Evolutionary conservation across 2,797 vertebrate genomes (phyloP), one percentile per base, ranked within the genome.

Genomic region (Amphiprion clarkii): DNA sequence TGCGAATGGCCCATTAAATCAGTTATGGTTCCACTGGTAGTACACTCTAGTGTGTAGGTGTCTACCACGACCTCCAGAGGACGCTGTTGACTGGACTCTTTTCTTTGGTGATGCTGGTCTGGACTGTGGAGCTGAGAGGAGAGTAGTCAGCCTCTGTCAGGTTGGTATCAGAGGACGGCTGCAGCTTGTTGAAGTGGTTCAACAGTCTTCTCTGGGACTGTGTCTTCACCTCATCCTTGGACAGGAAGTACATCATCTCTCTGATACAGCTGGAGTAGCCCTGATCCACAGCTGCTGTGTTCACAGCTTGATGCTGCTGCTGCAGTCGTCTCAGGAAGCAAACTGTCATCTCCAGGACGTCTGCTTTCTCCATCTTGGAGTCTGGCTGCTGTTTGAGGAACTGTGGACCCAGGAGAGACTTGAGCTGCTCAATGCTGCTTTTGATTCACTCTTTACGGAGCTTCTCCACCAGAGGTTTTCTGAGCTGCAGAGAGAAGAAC

Each of bases 401-500:
- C 27, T 27, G 3, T 27, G 27, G 27, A 27, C 27, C 27, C 27
- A 27, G 27, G 27, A 27, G 27, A 27, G 27, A 27, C 27, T 27
- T 27, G 27, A 27, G 2, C 27, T 27, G 27, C 27, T 27, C 27
- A 27, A 2, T 27, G 27, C 27, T 27, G 31, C 31, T 31, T 3
- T 14, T 25, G 53, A 49, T 78, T 23, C 23, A 14, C 44, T 46
- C 44, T 86, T 86, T 85, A 57, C 86, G 87, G 90, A 93, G 84
- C 80, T 96, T 96, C 87, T 96, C 95, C 89, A 96, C 95, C 83
- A 95, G 84, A 0, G 94, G 93, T 60, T 90, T 95, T 57, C 94
- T 93, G 62, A 94, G 75, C 96, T 96, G 93, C 46, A 86, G 84
- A 17, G 6, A 19, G 21, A 68, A 78, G 31, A 72, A 29, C 16